phyloP scores from a whole-genome alignment of 2,888 invertebrate species.

The Linyphia triangularis region DNA sequence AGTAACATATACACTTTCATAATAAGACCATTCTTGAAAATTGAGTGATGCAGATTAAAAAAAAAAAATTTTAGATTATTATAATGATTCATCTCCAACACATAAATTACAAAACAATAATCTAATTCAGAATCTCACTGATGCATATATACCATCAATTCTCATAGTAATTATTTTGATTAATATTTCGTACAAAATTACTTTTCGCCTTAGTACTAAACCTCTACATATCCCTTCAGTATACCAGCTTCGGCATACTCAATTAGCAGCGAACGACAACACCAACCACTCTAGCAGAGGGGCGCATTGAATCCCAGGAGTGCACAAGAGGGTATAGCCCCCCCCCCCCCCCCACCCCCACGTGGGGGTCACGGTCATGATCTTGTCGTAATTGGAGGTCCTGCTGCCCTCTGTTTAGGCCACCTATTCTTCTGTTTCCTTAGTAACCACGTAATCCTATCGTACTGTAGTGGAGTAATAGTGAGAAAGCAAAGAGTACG shows the following conservation, averaged over 20 bases:
- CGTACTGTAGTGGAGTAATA: slow-evolving; percentile 13
- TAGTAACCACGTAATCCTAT: slow-evolving; percentile 60
- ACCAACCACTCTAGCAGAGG: background rate
- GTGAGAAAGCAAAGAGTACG: background rate
- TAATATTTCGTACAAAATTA: too few relatives aligned
- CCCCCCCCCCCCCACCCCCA: slow-evolving; percentile 11
- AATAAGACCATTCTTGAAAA: too few relatives aligned
- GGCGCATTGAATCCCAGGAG: background rate
- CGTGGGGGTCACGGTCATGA: slow-evolving; percentile 64
- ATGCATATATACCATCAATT: too few relatives aligned
- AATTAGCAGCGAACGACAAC: slow-evolving; percentile 13
- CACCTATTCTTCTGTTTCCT: slow-evolving; percentile 27
- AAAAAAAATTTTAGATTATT: too few relatives aligned
- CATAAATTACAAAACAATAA: too few relatives aligned
- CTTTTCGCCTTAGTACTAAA: background rate
- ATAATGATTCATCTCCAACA: too few relatives aligned
- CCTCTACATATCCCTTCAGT: background rate
- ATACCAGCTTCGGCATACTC: background rate
- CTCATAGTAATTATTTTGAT: too few relatives aligned
- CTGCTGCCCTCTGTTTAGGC: slow-evolving; percentile 46
- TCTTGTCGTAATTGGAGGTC: slow-evolving; percentile 65
- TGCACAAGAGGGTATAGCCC: background rate
- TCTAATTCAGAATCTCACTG: too few relatives aligned
- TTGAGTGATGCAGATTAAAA: too few relatives aligned
- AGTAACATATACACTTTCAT: too few relatives aligned